Conservation (phyloP, 2,797 vertebrate species). For the Chloroceryle amazona region DNA sequence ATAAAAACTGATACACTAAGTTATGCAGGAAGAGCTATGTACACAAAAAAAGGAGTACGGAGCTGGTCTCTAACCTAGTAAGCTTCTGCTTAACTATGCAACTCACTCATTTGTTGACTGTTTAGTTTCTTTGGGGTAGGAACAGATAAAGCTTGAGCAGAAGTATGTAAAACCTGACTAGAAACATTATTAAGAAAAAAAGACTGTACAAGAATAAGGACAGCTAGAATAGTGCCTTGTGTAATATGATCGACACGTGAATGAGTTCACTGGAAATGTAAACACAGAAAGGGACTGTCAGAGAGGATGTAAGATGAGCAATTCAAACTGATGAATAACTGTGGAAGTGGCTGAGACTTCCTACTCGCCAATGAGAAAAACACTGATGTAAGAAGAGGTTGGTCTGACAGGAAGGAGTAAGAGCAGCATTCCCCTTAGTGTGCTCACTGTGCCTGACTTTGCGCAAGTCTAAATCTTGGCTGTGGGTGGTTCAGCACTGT, state of each 20-base stretch:
- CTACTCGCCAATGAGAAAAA: background rate
- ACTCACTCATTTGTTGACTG: background rate
- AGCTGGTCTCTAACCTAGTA: background rate
- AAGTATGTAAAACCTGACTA: background rate
- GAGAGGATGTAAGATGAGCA: background rate
- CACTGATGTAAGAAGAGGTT: background rate
- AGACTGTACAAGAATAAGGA: background rate
- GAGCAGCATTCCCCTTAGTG: accelerated
- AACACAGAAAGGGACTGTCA: conserved; percentile 12
- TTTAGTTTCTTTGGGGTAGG: background rate
- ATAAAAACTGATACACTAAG: background rate
- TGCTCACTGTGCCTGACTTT: background rate
- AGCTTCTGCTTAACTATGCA: background rate
- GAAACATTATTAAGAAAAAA: background rate
- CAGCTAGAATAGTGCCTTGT: background rate
- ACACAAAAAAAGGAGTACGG: background rate
- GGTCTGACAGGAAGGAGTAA: background rate
- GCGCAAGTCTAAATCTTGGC: background rate
- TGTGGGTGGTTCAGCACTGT: background rate
- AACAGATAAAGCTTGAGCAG: background rate
- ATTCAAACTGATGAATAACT: background rate
- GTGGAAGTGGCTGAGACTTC: background rate
- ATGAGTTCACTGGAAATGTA: conserved; percentile 10
- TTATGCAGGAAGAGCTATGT: background rate
- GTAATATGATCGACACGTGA: background rate